Base-by-base conservation (phyloP, 2,113 vertebrate genomes). In the Plectropomus leopardus region DNA sequence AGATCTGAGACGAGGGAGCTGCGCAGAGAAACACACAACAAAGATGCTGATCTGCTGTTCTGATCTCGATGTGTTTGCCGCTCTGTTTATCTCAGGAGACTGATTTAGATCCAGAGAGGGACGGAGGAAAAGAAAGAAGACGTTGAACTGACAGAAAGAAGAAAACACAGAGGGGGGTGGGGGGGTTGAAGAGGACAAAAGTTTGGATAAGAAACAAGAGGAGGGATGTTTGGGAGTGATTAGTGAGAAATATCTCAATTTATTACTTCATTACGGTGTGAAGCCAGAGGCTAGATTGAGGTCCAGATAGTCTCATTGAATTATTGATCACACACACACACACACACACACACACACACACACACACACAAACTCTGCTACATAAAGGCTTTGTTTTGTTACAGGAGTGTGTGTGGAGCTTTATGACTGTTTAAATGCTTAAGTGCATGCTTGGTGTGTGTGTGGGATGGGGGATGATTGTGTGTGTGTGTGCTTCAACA, bases 271-370 rank as follows among this genome's bases (percentile, higher is more conserved):
- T 80, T 80, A 73, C 23, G 1, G 48, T 26, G 61, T 19, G 34
- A 72, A 77, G 67, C 71, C 67, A 74, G 64, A 74, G 82, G 76
- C 45, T 40, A 28, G 44, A 64, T 14, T 57, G 55, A 70, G 55
- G 72, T 84, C 75, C 59, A 66, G 40, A 53, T 58, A 84, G 71
- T 4, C 77, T 59, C 54, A 54, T 0, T 78, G 68, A 74, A 83
- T 89, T 87, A 83, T 85, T 78, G 72, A 83, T 87, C 61, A 86
- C 23, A 61, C 26, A 30, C 72, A 51, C 66, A 58, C 40, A 24
- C 34, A 53, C 72, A 72, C 48, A 69, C 59, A 55, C 57, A 58
- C 65, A 65, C 55, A 45, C 34, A 28, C 47, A 54, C 24, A 14
- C 45, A 57, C 32, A 74, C 24, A 69, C 42, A 17, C 60, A 17